Conservation (phyloP, 2,888 invertebrate genomes). For the Euzophera pinguis region DNA sequence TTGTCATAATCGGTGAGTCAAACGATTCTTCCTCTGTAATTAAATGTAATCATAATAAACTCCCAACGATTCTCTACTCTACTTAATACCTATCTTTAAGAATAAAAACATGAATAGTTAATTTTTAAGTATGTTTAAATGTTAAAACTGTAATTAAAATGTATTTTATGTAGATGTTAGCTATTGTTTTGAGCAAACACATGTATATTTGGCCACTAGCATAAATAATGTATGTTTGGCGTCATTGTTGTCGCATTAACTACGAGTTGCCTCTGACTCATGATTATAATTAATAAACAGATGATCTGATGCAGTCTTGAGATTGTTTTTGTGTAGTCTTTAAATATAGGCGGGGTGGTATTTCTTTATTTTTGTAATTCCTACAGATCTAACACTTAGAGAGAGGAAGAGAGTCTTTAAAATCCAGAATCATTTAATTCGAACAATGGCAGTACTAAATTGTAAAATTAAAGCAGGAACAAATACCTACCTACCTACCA, state of each 20-base stretch:
- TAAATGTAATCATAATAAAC: too few species aligned
- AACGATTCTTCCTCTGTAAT: too few species aligned
- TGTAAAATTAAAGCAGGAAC: too few species aligned
- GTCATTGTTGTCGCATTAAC: neutral
- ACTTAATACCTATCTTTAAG: neutral
- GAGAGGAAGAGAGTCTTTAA: too few species aligned
- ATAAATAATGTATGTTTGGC: neutral
- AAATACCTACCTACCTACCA: too few species aligned
- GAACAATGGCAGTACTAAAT: too few species aligned
- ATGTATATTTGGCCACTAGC: neutral
- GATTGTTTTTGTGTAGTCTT: neutral
- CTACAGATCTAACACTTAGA: too few species aligned
- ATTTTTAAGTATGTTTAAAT: neutral
- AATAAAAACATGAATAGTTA: too few species aligned
- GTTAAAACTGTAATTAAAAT: neutral
- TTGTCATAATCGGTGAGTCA: too few species aligned
- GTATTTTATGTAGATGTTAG: neutral
- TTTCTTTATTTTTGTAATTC: too few species aligned
- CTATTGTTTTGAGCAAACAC: constrained; percentile 2
- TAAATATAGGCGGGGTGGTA: too few species aligned
- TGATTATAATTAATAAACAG: neutral
- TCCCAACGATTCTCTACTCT: neutral
- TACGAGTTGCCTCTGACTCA: neutral
- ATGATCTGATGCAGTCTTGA: neutral
- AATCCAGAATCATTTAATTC: too few species aligned